Evolutionary conservation across 1,140 invertebrate genomes (phyloP).

Genomic region (Camponotus pennsylvanicus): DNA sequence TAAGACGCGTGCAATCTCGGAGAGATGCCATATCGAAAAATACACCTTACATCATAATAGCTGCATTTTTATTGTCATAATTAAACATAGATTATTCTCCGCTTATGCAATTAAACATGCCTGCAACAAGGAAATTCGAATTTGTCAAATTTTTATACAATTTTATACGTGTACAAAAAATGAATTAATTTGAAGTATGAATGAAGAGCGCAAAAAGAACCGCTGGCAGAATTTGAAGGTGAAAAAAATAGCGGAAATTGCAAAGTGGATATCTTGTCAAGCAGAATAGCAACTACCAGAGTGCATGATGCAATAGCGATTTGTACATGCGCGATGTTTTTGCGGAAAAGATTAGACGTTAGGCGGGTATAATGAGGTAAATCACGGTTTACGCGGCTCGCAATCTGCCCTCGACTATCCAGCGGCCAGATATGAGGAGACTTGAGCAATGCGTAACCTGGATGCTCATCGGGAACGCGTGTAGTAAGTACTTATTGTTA

Average conservation of each 20-base stretch:
- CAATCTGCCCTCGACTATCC: slow-evolving; percentile 4
- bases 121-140: background rate
- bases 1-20: background rate
- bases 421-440: background rate
- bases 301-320: background rate
- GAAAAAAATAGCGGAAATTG: background rate
- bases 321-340: slow-evolving; percentile 29
- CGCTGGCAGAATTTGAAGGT: background rate
- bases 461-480: slow-evolving; percentile 25
- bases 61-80: background rate
- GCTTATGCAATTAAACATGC: background rate
- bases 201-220: no score
- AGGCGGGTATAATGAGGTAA: slow-evolving; percentile 22
- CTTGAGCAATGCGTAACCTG: slow-evolving; percentile 47
- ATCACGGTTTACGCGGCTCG: slow-evolving; percentile 5
- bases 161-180: background rate
- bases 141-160: no score
- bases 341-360: slow-evolving; percentile 39
- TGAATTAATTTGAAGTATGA: background rate
- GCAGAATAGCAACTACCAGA: background rate
- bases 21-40: background rate
- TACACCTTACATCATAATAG: background rate
- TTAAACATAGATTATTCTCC: background rate
- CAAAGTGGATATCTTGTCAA: background rate
- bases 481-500: background rate